Percentiles rank a stretch among this genome's conserved stretches.
These are phyloP conservation scores for Trichopria drosophilae DNA, from an alignment of 2,888 invertebrate species.

Conservation along the genomic window DNA sequence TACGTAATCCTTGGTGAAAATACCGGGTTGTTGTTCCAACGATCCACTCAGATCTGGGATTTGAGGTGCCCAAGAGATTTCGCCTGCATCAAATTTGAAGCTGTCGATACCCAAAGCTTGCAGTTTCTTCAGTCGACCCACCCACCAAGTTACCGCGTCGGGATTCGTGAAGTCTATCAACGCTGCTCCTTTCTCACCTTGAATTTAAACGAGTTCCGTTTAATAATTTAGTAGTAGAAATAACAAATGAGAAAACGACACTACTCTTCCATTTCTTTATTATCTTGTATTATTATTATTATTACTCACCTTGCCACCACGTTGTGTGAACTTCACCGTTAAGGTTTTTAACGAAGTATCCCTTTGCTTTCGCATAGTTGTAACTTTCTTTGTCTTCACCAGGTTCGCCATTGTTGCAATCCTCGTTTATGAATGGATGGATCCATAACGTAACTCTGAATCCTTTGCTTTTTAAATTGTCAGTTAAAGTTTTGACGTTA, in stretches of 20 bases:
- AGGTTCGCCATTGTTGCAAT: conserved; percentile 58
- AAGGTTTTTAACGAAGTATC: conserved; percentile 61
- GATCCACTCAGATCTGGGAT: conserved; percentile 64
- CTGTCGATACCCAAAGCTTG: conserved; percentile 70
- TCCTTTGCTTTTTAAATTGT: conserved; percentile 66
- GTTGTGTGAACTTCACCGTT: conserved; percentile 47
- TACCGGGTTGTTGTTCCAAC: conserved; percentile 63
- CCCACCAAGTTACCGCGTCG: conserved; percentile 66
- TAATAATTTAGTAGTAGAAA: background rate
- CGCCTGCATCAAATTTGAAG: conserved; percentile 83
- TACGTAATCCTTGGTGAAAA: conserved; percentile 64
- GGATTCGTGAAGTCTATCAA: conserved; percentile 76
- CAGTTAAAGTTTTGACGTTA: conserved; percentile 66
- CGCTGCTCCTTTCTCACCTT: conserved; percentile 58
- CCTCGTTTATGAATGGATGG: conserved; percentile 82
- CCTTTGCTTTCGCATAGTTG: conserved; percentile 63
- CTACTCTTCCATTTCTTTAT: background rate
- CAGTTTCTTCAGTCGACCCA: conserved; percentile 61
- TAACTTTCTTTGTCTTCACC: conserved; percentile 55
- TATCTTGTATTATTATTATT: background rate
- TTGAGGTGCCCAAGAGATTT: conserved; percentile 70
- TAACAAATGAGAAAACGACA: background rate
- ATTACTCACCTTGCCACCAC: conserved; percentile 61
- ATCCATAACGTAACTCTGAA: conserved; percentile 82
- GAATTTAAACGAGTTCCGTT: background rate